Percentiles rank a stretch among this genome's conserved stretches.
Conservation (phyloP, 2,113 vertebrate genomes). For the Sorex araneus region DNA sequence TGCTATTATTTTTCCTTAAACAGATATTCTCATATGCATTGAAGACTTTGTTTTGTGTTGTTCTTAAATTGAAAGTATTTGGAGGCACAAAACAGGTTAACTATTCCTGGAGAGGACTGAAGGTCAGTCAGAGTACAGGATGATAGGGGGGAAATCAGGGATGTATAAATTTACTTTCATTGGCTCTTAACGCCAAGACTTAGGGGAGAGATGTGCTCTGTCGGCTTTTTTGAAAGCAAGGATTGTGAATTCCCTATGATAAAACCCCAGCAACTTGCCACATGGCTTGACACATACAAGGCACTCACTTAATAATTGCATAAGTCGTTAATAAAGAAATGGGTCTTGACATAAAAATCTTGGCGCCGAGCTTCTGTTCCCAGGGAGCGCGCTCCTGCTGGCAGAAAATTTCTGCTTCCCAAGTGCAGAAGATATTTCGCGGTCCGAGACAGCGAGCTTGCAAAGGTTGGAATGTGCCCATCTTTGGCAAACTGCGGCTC, state of each 20-base stretch:
- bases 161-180: constrained; percentile 32
- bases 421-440: not conserved
- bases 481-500: constrained; percentile 33
- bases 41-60: not conserved
- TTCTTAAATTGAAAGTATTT: constrained; percentile 16
- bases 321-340: constrained; percentile 55
- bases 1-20: constrained; percentile 17
- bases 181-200: constrained; percentile 2
- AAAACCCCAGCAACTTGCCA: constrained; percentile 12
- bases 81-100: not conserved
- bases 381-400: not conserved
- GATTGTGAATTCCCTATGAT: constrained; percentile 39
- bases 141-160: not conserved
- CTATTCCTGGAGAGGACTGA: not conserved
- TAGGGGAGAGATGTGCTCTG: not conserved
- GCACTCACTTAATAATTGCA: constrained; percentile 22
- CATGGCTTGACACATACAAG: constrained; percentile 12
- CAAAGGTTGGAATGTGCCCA: not conserved
- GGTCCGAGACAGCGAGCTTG: constrained; percentile 5
- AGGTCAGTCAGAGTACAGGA: not conserved
- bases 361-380: not conserved
- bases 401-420: not conserved
- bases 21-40: not conserved
- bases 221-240: constrained; percentile 29
- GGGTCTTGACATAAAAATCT: constrained; percentile 3